Conservation (phyloP, 2,888 invertebrate species). For the Dendrolimus pini region DNA sequence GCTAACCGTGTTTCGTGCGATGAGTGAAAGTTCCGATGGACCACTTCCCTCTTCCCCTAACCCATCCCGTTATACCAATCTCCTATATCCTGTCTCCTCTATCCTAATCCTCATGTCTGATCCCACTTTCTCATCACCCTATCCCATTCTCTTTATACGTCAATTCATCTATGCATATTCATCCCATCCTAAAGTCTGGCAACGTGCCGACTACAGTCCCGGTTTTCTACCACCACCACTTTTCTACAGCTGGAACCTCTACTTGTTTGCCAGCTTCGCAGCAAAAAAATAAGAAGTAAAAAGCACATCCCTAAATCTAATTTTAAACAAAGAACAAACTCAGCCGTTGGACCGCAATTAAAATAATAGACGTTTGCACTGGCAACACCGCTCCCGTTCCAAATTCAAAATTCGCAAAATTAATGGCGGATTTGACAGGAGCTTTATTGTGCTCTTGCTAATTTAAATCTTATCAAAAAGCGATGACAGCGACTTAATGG, state of each 20-base stretch:
- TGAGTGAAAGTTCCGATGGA: too few species aligned
- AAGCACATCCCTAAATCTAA: neutral
- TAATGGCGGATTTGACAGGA: conserved; percentile 76
- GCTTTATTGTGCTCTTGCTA: conserved; percentile 68
- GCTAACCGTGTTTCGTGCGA: too few species aligned
- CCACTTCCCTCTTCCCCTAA: too few species aligned
- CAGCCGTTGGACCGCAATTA: neutral
- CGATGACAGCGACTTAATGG: conserved; percentile 75
- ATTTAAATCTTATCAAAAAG: conserved; percentile 73
- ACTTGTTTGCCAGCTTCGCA: neutral
- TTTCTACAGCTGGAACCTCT: neutral
- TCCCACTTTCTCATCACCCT: too few species aligned
- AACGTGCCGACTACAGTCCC: too few species aligned
- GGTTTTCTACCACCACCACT: too few species aligned
- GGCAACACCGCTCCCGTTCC: conserved; percentile 62
- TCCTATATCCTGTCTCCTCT: too few species aligned
- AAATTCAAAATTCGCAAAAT: conserved; percentile 65
- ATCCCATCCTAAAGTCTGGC: too few species aligned
- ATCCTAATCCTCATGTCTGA: too few species aligned
- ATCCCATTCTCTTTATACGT: too few species aligned
- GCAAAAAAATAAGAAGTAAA: neutral
- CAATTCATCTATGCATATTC: too few species aligned
- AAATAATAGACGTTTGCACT: conserved; percentile 16
- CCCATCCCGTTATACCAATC: too few species aligned
- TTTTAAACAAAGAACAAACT: neutral